These are phyloP conservation scores for Aptenodytes patagonicus DNA, from an alignment of 2,113 vertebrate genomes.

Conservation along the genomic window DNA sequence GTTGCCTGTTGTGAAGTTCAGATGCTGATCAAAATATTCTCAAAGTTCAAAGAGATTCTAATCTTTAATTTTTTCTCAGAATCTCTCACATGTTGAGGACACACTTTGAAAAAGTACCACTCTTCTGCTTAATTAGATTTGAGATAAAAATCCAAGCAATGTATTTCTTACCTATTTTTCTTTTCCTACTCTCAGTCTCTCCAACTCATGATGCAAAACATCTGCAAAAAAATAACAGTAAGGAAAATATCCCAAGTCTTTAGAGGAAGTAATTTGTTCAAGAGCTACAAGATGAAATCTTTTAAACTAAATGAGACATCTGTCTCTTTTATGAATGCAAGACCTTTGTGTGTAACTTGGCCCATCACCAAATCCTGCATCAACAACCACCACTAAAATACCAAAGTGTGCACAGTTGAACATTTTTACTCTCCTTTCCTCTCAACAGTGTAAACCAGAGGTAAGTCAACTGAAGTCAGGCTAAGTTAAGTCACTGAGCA, in stretches of 20 bases:
- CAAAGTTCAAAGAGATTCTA: background rate
- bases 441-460: background rate
- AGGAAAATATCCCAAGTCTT: background rate
- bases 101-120: background rate
- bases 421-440: background rate
- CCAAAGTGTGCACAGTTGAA: background rate
- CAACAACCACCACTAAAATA: background rate
- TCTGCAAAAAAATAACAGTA: background rate
- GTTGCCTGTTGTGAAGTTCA: background rate
- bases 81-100: background rate
- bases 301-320: background rate
- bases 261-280: background rate
- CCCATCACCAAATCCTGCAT: background rate
- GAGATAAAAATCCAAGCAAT: background rate
- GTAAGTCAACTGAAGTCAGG: background rate
- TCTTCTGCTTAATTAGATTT: background rate
- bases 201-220: background rate
- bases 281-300: background rate
- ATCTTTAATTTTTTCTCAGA: background rate
- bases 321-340: background rate
- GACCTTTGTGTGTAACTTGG: background rate
- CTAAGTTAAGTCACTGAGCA: background rate
- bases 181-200: background rate
- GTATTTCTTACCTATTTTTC: background rate
- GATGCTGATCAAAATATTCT: background rate